Evolutionary conservation across 2,797 vertebrate species (phyloP).

Genomic region (Acanthurus lineatus): DNA sequence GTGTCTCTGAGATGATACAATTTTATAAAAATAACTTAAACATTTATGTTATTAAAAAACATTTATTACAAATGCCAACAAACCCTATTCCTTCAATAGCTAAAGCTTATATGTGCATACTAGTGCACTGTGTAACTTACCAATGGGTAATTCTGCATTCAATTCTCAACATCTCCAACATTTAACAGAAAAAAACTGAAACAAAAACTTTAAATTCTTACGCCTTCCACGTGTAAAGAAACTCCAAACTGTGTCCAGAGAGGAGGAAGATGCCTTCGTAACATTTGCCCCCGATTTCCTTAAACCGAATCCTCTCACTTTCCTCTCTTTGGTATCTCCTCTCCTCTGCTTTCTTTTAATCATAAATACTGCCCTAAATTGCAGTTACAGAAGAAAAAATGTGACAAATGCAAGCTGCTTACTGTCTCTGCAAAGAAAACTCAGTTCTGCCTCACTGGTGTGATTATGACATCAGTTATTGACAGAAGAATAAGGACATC

Average conservation of each 20-base stretch:
- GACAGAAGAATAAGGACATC: conserved; percentile 43
- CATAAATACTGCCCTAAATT: background rate
- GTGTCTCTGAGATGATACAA: background rate
- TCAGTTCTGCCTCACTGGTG: conserved; percentile 9
- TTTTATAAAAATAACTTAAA: too few relatives aligned
- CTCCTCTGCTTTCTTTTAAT: background rate
- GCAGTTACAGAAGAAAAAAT: background rate
- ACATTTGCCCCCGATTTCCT: background rate
- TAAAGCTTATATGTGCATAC: too few relatives aligned
- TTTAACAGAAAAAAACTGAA: background rate
- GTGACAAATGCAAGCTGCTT: background rate
- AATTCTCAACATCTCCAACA: background rate
- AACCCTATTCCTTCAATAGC: background rate
- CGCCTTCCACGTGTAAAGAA: conserved; percentile 37
- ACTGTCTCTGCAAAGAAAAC: background rate
- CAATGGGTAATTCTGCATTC: background rate
- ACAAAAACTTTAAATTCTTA: conserved; percentile 14
- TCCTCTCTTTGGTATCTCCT: background rate
- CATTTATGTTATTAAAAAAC: background rate
- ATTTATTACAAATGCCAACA: background rate
- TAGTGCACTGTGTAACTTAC: background rate
- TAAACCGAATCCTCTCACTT: conserved; percentile 3
- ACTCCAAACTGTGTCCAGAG: conserved; percentile 35
- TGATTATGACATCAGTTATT: conserved; percentile 35
- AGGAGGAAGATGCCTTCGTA: background rate